Base-by-base conservation (phyloP, 2,113 vertebrate genomes). In the Eurypyga helias region DNA sequence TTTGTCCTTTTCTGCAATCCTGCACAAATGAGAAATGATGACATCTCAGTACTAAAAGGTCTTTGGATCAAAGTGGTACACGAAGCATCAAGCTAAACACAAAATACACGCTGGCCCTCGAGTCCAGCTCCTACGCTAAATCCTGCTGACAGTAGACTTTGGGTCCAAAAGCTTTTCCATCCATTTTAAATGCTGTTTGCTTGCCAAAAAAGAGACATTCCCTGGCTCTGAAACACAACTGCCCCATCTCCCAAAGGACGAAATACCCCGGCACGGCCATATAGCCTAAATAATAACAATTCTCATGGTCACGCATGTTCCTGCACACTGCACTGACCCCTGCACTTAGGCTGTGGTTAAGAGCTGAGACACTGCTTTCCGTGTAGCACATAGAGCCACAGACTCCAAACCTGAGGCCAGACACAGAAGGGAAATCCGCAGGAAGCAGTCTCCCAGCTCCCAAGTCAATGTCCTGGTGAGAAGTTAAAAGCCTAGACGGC, bases 1-100 rank as follows among this genome's bases (percentile, higher is more conserved):
- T 55, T 98, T 98, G 83, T 99, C 98, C 90, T 98, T 98, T 97
- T 98, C 98, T 33, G 98, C 97, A 97, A 99, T 97, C 94, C 98
- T 99, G 97, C 69, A 95, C 48, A 80, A 69, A 43, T 46, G 18
- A 97, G n/a, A 54, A 65, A 64, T 6, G 18, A 77, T 8, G 57
- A 49, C 13, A 14, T 5, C 33, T 84, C 33, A 60, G 60, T 5
- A 82, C 36, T 34, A 13, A 61, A 71, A 90, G 38, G 49, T 64
- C 38, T 61, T 61, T 25, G 80, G 55, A 52, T 64, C 15, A 13
- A 88, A 88, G 17, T 1, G 45, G 26, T 11, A 58, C 76, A 72
- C 5, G 8, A 48, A 84, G 31, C 60, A 83, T 8, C 55, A 64
- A 25, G 67, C 48, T 75, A 31, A 94, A 83, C 60, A 83, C 34